phyloP scores from a whole-genome alignment of 2,888 invertebrate species.

The Philhelius pedissequus region DNA sequence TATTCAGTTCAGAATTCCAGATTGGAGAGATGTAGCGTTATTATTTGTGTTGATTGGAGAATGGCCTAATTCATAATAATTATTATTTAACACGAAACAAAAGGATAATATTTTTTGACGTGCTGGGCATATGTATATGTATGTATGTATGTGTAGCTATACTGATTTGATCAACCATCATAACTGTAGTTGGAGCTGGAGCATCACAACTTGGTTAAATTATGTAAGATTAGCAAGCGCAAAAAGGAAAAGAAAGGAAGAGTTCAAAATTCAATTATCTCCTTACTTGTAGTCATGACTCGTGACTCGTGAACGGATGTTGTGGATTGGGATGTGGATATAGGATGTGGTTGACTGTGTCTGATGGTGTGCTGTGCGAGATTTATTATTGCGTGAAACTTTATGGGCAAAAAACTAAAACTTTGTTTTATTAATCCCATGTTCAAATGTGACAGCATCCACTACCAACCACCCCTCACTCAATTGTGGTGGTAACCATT shows the following conservation, averaged over 20 bases:
- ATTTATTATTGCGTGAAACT: constrained; percentile 32
- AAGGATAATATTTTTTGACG: constrained; percentile 45
- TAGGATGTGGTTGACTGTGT: neutral
- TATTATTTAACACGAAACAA: constrained; percentile 35
- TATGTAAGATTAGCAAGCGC: neutral
- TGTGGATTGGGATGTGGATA: too few species aligned
- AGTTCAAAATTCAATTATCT: constrained; percentile 46
- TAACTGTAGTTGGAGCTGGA: neutral
- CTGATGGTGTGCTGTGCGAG: neutral
- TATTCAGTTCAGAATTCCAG: constrained; percentile 49
- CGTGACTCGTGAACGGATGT: neutral
- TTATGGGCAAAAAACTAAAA: neutral
- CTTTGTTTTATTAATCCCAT: constrained; percentile 15
- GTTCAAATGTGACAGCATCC: constrained; percentile 9
- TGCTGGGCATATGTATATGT: too few species aligned
- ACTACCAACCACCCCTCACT: neutral
- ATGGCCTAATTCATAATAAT: constrained; percentile 15
- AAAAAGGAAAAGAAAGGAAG: neutral
- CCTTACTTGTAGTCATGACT: neutral
- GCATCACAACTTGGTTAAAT: neutral
- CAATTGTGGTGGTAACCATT: neutral
- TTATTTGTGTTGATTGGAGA: constrained; percentile 36
- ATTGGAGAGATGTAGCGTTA: constrained; percentile 29
- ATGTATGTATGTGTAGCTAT: too few species aligned
- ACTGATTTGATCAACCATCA: constrained; percentile 59